phyloP scores from a whole-genome alignment of 2,113 vertebrate genomes.

The Otus sunia region DNA sequence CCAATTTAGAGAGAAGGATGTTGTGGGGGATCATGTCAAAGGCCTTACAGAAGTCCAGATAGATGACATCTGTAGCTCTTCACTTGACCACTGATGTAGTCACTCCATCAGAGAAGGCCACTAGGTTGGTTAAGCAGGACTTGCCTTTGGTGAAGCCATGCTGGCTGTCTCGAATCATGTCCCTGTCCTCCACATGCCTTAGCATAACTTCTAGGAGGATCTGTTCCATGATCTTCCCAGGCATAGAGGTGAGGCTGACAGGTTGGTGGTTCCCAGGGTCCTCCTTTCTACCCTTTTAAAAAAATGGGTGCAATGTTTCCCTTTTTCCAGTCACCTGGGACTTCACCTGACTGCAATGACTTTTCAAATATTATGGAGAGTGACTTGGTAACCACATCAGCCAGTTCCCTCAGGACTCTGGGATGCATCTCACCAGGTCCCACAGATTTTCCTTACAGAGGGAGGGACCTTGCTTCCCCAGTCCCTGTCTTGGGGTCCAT shows the following conservation, averaged over 20 bases:
- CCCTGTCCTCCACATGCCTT: background rate
- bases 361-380: background rate
- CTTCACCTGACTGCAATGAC: background rate
- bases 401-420: background rate
- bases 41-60: background rate
- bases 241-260: background rate
- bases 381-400: background rate
- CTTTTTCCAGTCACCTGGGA: background rate
- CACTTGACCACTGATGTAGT: background rate
- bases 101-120: background rate
- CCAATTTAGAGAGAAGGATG: no score
- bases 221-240: background rate
- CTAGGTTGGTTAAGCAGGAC: background rate
- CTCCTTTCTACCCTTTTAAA: background rate
- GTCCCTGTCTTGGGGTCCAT: background rate
- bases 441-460: background rate
- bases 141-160: background rate
- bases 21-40: no score
- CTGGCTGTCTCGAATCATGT: background rate
- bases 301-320: background rate
- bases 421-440: background rate
- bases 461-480: background rate
- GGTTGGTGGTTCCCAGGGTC: background rate
- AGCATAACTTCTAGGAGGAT: background rate
- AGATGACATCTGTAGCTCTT: background rate